Evolutionary conservation across 1,140 invertebrate species (phyloP).

Genomic region (Batillaria attramentaria): DNA sequence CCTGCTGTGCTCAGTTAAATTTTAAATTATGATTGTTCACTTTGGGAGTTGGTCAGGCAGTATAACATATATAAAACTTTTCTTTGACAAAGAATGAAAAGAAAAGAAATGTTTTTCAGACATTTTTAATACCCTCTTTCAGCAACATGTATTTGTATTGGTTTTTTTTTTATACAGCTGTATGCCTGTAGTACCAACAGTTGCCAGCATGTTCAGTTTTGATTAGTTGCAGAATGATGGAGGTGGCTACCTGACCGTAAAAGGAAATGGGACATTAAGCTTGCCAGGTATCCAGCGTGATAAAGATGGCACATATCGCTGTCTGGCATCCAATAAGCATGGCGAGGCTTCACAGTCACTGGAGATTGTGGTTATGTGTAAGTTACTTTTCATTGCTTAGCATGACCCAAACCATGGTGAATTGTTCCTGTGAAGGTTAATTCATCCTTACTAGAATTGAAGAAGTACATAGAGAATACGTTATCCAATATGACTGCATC

Average conservation of each 20-base stretch:
- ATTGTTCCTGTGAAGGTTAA: not conserved
- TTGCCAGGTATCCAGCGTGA: slow-evolving; percentile 10
- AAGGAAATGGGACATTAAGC: not conserved
- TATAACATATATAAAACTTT: too few species aligned
- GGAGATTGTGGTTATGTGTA: not conserved
- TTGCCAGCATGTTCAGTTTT: too few species aligned
- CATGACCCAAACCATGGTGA: not conserved
- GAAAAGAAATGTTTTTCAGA: too few species aligned
- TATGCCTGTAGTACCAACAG: too few species aligned
- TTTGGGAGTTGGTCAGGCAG: too few species aligned
- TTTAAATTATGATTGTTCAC: too few species aligned
- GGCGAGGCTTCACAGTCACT: not conserved
- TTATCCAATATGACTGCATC: not conserved
- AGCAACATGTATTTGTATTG: too few species aligned
- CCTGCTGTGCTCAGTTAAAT: too few species aligned
- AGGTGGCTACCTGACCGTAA: not conserved
- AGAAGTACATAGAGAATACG: not conserved
- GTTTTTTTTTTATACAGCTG: too few species aligned
- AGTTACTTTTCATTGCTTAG: not conserved
- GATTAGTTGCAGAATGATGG: not conserved
- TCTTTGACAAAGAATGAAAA: too few species aligned
- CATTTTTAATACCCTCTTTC: too few species aligned
- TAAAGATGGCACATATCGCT: not conserved
- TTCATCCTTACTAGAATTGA: not conserved
- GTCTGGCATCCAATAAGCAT: not conserved